phyloP scores from a whole-genome alignment of 2,113 vertebrate genomes.

The Cynopterus brachyotis region DNA sequence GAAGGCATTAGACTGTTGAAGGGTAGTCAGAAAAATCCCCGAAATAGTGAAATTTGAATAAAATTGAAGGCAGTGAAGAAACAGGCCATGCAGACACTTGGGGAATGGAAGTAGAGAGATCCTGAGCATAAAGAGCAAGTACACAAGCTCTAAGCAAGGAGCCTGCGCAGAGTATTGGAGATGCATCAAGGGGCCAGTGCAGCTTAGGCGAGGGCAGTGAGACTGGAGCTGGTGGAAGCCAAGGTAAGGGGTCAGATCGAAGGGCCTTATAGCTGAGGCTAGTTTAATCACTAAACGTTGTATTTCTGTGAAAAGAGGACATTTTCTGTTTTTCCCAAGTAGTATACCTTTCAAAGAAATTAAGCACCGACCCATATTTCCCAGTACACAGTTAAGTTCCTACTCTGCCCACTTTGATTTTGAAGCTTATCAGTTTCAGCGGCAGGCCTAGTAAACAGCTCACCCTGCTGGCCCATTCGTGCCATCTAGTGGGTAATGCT shows the following conservation, averaged over 20 bases:
- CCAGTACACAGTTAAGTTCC: background rate
- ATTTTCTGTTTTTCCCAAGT: background rate
- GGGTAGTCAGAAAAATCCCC: background rate
- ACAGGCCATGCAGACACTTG: background rate
- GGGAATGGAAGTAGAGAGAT: no score
- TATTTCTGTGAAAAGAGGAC: background rate
- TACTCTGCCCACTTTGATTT: background rate
- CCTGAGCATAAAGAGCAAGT: background rate
- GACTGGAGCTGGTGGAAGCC: background rate
- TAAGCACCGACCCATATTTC: background rate
- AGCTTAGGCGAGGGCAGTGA: background rate
- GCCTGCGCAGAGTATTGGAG: accelerated
- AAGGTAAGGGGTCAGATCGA: background rate
- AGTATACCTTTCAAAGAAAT: background rate
- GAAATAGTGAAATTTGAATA: background rate
- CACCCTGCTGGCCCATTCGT: conserved; percentile 22
- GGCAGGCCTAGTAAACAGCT: background rate
- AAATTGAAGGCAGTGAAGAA: background rate
- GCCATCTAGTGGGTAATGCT: conserved; percentile 57
- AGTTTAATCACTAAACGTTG: background rate
- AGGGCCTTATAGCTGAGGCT: background rate
- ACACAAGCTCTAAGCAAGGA: no score
- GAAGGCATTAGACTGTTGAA: background rate
- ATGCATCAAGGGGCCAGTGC: no score
- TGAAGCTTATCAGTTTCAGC: background rate